Conservation (phyloP, 2,113 vertebrate genomes). For the Apaloderma vittatum region DNA sequence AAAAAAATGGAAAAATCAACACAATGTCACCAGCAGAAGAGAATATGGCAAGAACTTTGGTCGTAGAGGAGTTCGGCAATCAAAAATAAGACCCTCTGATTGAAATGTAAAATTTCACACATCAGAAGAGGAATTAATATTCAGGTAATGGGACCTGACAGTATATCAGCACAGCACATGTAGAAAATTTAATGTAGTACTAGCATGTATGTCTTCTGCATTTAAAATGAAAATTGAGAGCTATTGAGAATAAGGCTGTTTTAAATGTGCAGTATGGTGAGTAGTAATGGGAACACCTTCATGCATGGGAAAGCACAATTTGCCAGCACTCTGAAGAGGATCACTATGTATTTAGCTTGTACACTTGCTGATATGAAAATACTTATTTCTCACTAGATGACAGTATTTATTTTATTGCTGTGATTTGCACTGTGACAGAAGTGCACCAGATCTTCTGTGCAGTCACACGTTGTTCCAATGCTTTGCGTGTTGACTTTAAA, state of each 20-base stretch:
- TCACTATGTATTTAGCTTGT: background rate
- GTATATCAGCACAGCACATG: slow-evolving; percentile 16
- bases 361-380: background rate
- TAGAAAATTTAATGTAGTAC: background rate
- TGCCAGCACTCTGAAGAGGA: background rate
- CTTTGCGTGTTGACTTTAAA: background rate
- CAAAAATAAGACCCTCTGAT: background rate
- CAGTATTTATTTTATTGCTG: background rate
- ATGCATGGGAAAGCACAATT: slow-evolving; percentile 9
- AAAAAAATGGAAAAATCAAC: background rate
- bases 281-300: background rate
- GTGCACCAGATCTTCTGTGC: background rate
- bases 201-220: background rate
- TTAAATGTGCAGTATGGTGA: background rate
- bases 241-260: background rate
- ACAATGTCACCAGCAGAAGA: background rate
- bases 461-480: background rate
- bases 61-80: background rate
- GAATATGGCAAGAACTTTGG: background rate
- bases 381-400: background rate
- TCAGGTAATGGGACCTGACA: slow-evolving; percentile 1
- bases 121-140: slow-evolving; percentile 29
- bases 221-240: slow-evolving; percentile 31
- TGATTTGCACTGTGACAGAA: background rate
- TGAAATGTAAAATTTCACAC: slow-evolving; percentile 24